Percentiles rank a stretch among this genome's conserved stretches.
phyloP scores from a whole-genome alignment of 2,113 vertebrate genomes.

The Neodon shergylaensis region DNA sequence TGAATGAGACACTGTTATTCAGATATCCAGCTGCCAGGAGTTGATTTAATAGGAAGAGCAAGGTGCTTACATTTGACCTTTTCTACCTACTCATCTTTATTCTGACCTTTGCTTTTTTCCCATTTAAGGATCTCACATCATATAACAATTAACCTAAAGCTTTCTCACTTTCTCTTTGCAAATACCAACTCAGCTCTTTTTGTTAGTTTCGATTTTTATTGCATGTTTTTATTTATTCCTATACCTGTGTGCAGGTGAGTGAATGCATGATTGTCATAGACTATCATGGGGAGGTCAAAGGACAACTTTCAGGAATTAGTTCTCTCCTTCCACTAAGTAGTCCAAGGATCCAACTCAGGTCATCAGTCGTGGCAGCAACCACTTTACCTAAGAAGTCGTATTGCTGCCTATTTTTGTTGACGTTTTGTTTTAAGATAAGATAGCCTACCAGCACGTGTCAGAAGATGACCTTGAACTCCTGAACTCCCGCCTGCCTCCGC shows the following conservation, averaged over 20 bases:
- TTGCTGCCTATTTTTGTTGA: background rate
- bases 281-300: background rate
- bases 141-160: background rate
- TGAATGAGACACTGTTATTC: background rate
- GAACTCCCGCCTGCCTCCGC: background rate
- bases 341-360: background rate
- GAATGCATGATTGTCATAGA: background rate
- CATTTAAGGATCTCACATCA: background rate
- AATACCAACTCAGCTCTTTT: background rate
- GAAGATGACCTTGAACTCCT: background rate
- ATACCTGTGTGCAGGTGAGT: no score
- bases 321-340: background rate
- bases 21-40: background rate
- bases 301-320: no score
- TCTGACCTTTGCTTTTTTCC: background rate
- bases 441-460: background rate
- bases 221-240: no score
- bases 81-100: background rate
- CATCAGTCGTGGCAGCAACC: background rate
- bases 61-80: background rate
- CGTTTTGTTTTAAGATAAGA: background rate
- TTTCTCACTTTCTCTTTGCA: background rate
- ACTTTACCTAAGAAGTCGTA: no score
- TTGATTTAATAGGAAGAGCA: background rate
- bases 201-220: background rate